These are phyloP conservation scores for Cichlasoma orientale DNA, from an alignment of 2,797 vertebrate species.

Conservation along the genomic window DNA sequence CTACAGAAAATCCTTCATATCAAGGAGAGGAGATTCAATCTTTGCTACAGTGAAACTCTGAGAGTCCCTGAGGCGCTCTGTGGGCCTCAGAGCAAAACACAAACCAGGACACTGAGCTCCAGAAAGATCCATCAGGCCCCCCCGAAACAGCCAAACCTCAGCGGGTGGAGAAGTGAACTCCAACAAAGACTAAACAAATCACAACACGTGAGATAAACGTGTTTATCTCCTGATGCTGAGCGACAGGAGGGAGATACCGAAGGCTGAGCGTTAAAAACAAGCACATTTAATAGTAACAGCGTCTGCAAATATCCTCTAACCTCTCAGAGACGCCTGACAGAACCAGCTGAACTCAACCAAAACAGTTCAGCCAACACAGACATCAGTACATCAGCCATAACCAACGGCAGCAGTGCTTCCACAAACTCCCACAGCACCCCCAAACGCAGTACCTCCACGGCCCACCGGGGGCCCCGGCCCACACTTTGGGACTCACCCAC, in stretches of 20 bases:
- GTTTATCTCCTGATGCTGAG: background rate
- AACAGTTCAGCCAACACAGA: background rate
- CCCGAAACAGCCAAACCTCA: background rate
- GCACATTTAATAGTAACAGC: background rate
- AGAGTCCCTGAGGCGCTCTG: background rate
- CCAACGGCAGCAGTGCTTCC: too few relatives aligned
- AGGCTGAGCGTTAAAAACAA: background rate
- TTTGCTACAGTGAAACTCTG: background rate
- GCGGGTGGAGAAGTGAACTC: too few relatives aligned
- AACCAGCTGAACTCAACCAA: background rate
- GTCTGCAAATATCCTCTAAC: too few relatives aligned
- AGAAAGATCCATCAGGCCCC: background rate
- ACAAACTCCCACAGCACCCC: too few relatives aligned
- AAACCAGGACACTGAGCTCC: too few relatives aligned
- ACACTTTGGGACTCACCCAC: conserved; percentile 32
- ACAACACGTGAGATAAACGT: background rate
- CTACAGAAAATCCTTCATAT: background rate
- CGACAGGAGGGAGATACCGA: too few relatives aligned
- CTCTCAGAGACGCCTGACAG: background rate
- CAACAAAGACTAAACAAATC: background rate
- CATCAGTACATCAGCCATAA: background rate
- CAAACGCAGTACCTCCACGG: too few relatives aligned
- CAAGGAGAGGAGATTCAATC: background rate
- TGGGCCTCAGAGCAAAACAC: background rate
- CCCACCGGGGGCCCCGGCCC: too few relatives aligned